Base-by-base conservation (phyloP, 2,113 vertebrate genomes). In the Phyllopteryx taeniolatus region DNA sequence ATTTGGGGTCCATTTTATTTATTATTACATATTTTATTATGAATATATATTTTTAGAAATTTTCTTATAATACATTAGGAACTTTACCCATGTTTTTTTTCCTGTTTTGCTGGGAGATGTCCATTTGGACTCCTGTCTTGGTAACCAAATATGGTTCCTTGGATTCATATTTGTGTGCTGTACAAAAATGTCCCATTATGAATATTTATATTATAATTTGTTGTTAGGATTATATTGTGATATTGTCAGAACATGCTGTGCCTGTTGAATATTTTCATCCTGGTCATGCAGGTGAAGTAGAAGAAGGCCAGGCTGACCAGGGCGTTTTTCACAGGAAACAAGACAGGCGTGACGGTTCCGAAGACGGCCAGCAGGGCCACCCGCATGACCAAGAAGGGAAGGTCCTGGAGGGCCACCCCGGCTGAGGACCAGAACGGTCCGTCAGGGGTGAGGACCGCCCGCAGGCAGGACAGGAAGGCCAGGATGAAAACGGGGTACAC, bases 291-390 rank as follows among this genome's bases (percentile, higher is more conserved):
- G 43, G 91, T 91, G 67, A 95, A 95, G 79, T 95, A 95, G 70
- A 93, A 7, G 20, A 88, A 95, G 57, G 92, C 82, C 35, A 92
- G 31, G 17, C 82, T 85, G 54, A 92, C 91, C 3, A 95, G 80
- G 5, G 88, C 2, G 60, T 95, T 96, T 76, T 96, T 95, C 68
- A 93, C 53, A 1, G 88, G 83, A 61, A 93, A 95, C 44, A 94
- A 62, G 7, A 94, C 3, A 0, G 95, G 94, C 1, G 94, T 94
- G 56, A 94, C 77, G 0, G 76, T 91, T 31, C 92, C 93, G 70
- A 93, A 89, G 51, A 33, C 76, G 1, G 20, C 79, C 19, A 93
- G 77, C 56, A 95, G 89, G 73, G 86, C 76, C 0, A 94, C 73
- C 27, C 95, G 83, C 2, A 95, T 11, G 31, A 94, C 56, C 5